Conservation (phyloP, 2,113 vertebrate genomes). For the Pelecanoides urinatrix region DNA sequence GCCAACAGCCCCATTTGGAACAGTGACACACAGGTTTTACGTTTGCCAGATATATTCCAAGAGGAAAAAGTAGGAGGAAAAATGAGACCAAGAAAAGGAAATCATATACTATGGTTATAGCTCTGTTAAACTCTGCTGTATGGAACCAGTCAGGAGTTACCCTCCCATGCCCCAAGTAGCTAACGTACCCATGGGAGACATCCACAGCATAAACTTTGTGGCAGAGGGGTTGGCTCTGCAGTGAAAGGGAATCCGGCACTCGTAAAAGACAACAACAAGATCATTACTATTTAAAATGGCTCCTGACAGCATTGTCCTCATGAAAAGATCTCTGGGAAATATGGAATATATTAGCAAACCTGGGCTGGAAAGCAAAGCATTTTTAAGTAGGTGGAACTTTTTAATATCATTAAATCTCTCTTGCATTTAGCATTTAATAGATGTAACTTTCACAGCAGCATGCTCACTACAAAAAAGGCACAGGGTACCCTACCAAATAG, state of each 20-base stretch:
- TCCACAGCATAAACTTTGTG: background rate
- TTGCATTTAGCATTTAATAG: slow-evolving; percentile 36
- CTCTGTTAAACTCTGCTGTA: background rate
- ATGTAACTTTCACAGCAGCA: background rate
- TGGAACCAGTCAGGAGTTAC: background rate
- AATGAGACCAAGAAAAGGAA: slow-evolving; percentile 32
- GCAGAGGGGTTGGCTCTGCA: background rate
- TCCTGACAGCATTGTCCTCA: slow-evolving; percentile 16
- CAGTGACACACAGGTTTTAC: background rate
- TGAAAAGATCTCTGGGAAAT: background rate
- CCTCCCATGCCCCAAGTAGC: background rate
- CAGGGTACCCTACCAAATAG: background rate
- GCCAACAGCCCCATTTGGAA: background rate
- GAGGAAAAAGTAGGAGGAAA: background rate
- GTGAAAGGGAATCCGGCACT: background rate
- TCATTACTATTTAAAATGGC: background rate
- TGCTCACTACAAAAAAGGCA: background rate
- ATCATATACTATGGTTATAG: background rate
- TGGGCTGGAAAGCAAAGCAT: slow-evolving; percentile 16
- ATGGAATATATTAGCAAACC: slow-evolving; percentile 32
- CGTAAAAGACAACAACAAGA: background rate
- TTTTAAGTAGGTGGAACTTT: slow-evolving; percentile 36
- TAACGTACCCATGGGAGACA: background rate
- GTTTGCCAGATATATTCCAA: background rate
- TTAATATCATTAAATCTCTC: slow-evolving; percentile 38